These are phyloP conservation scores for Julus scandinavius DNA, from an alignment of 2,888 invertebrate genomes.

Conservation along the genomic window DNA sequence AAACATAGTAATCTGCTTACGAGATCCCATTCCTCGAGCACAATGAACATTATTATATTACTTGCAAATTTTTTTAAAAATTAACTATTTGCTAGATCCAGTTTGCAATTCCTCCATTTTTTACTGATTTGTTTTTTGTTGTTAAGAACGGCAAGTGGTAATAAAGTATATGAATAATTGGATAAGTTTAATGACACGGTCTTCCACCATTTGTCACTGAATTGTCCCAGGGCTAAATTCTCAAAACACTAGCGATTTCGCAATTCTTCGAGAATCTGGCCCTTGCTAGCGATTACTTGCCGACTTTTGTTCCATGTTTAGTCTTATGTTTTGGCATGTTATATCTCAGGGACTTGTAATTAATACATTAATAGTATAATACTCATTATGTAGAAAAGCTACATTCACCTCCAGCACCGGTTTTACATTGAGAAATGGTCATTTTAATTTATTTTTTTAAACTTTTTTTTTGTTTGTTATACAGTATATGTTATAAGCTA, in stretches of 20 bases:
- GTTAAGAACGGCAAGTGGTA: conserved; percentile 9
- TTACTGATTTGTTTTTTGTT: not conserved
- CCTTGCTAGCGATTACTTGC: not conserved
- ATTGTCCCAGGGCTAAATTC: conserved; percentile 7
- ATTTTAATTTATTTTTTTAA: conserved; percentile 29
- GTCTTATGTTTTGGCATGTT: conserved; percentile 33
- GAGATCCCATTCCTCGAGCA: conserved; percentile 22
- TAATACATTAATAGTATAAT: conserved; percentile 48
- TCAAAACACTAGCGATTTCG: not conserved
- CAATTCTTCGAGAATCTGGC: not conserved
- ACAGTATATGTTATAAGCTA: conserved; percentile 2
- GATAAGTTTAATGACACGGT: not conserved
- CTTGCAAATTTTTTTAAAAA: not conserved
- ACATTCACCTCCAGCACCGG: conserved; percentile 13
- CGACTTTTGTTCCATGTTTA: not conserved
- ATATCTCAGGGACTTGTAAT: conserved; percentile 51
- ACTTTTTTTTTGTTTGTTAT: not conserved
- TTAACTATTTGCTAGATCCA: not conserved
- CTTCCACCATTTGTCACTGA: not conserved
- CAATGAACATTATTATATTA: not conserved
- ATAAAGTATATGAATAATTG: not conserved
- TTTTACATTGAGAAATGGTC: not conserved
- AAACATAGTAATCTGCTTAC: not conserved
- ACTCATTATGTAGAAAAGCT: conserved; percentile 43
- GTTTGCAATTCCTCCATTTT: not conserved